phyloP scores from a whole-genome alignment of 2,797 vertebrate genomes.

The Meriones psammophilus region DNA sequence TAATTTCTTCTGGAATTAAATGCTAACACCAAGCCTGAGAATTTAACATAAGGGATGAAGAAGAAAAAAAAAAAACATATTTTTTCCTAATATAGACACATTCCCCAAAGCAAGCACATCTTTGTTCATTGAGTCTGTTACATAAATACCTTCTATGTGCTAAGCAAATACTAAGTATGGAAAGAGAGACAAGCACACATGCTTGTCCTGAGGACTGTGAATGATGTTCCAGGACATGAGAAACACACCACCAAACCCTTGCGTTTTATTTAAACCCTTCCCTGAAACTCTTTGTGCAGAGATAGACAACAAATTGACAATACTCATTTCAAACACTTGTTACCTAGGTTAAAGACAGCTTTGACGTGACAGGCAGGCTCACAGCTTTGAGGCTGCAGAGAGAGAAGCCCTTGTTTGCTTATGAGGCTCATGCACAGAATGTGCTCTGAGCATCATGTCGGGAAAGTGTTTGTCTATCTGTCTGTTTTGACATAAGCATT shows the following conservation, averaged over 20 bases:
- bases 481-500: neutral
- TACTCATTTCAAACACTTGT: neutral
- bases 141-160: neutral
- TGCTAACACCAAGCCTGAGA: neutral
- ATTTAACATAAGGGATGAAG: neutral
- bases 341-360: neutral
- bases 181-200: neutral
- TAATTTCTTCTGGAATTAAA: neutral
- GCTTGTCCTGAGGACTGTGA: neutral
- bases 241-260: neutral
- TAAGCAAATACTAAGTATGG: neutral
- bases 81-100: neutral
- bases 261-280: slow-evolving; percentile 46
- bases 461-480: neutral
- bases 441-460: neutral
- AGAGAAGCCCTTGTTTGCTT: neutral
- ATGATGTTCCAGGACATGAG: neutral
- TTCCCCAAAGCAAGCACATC: neutral
- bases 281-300: neutral
- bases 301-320: neutral
- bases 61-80: neutral
- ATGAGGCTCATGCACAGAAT: neutral
- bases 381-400: neutral
- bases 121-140: neutral
- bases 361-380: too few species aligned